Conservation (phyloP, 1,140 invertebrate species). For the Pomacea maculata region DNA sequence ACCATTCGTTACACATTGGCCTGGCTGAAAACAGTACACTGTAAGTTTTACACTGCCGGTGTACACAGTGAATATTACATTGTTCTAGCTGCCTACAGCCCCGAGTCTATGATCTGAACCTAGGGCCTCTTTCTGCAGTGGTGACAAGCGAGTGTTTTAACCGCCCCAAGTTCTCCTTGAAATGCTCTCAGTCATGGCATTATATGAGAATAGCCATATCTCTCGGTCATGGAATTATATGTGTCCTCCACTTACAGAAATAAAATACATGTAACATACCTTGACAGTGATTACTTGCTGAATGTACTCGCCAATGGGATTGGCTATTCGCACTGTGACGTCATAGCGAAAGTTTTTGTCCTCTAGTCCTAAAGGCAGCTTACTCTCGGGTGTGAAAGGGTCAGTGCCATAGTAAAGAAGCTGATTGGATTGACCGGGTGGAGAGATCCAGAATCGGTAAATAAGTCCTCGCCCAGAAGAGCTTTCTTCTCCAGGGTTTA, state of each 20-base stretch:
- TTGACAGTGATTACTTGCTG: slow-evolving; percentile 39
- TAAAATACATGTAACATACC: slow-evolving; percentile 21
- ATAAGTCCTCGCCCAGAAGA: slow-evolving; percentile 37
- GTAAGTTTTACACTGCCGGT: no score
- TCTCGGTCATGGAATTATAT: no score
- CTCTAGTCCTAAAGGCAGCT: slow-evolving; percentile 43
- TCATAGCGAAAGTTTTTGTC: slow-evolving; percentile 39
- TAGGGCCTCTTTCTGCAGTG: no score
- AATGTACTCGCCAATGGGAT: slow-evolving; percentile 51
- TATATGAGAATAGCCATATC: no score
- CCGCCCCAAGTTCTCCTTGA: no score
- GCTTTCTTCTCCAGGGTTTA: slow-evolving; percentile 49
- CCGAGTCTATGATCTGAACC: no score
- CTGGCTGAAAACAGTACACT: no score
- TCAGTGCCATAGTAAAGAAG: slow-evolving; percentile 52
- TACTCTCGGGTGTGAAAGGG: slow-evolving; percentile 41
- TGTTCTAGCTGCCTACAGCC: no score
- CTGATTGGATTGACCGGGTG: slow-evolving; percentile 36
- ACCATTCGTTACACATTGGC: no score
- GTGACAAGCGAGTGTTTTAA: no score
- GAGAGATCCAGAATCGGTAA: slow-evolving; percentile 47
- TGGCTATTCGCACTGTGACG: slow-evolving; percentile 44
- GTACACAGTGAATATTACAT: no score
- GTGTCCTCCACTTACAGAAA: not conserved
- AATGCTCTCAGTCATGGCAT: no score